A percentile compares a stretch with the other conserved stretches of the same genome.
These are phyloP conservation scores for Myotis findleyi DNA, from an alignment of 2,797 vertebrate genomes.

Conservation along the genomic window DNA sequence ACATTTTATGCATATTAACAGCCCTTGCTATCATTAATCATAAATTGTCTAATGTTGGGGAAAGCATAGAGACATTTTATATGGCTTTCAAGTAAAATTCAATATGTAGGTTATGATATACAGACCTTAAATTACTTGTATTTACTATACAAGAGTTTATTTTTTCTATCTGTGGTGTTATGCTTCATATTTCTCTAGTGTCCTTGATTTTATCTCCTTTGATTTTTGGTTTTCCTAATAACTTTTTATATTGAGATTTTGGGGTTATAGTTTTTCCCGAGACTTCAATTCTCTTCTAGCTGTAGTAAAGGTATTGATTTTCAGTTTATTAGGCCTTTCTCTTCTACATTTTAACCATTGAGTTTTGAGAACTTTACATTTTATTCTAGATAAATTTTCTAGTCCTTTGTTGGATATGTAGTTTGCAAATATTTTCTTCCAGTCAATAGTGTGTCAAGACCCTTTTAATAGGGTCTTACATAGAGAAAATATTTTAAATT, in stretches of 20 bases:
- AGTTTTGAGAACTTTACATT: background rate
- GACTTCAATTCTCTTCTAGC: background rate
- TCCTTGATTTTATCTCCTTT: background rate
- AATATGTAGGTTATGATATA: background rate
- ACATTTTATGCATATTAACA: background rate
- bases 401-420: background rate
- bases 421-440: slow-evolving; percentile 6
- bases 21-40: background rate
- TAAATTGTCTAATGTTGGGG: slow-evolving; percentile 15
- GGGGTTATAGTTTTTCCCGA: background rate
- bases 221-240: background rate
- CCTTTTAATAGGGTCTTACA: background rate
- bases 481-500: background rate
- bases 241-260: background rate
- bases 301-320: background rate
- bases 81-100: slow-evolving; percentile 27
- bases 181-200: background rate
- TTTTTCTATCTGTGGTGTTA: slow-evolving; percentile 23
- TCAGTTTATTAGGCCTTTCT: background rate
- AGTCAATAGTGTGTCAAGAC: background rate
- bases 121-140: slow-evolving; percentile 5
- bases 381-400: background rate
- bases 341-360: background rate
- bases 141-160: background rate
- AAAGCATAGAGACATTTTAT: background rate